phyloP scores from a whole-genome alignment of 2,797 vertebrate species.

The Cyprinodon diabolis region DNA sequence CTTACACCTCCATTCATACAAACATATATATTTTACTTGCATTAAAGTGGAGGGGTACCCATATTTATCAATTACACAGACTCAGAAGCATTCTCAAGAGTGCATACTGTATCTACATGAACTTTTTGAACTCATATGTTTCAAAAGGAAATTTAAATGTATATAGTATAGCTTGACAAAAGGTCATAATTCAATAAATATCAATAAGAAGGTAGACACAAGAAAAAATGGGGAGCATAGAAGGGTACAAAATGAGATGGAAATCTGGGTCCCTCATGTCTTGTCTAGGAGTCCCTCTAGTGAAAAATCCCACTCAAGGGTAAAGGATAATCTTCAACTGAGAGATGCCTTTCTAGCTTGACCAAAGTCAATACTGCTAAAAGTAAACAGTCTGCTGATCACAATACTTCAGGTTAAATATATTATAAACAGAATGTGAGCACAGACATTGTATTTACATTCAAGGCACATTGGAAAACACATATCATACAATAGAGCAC shows the following conservation, averaged over 20 bases:
- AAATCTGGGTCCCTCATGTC: slow-evolving; percentile 70
- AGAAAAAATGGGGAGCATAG: slow-evolving; percentile 26
- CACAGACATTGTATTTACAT: slow-evolving; percentile 13
- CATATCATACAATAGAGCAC: background rate
- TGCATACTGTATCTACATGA: background rate
- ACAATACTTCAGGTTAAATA: slow-evolving; percentile 63
- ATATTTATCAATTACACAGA: slow-evolving; percentile 53
- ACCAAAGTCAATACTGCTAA: slow-evolving; percentile 57
- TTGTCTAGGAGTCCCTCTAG: slow-evolving; percentile 67
- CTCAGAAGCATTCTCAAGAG: slow-evolving; percentile 38
- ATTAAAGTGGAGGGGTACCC: slow-evolving; percentile 61
- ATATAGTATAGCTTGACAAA: slow-evolving; percentile 12
- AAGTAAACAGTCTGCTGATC: slow-evolving; percentile 56
- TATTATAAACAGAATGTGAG: slow-evolving; percentile 42
- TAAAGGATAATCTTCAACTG: slow-evolving; percentile 74
- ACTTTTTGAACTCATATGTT: too few species aligned
- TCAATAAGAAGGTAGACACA: slow-evolving; percentile 30
- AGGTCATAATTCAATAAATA: slow-evolving; percentile 30
- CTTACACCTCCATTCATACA: slow-evolving; percentile 60
- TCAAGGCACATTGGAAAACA: slow-evolving; percentile 18
- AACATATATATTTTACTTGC: slow-evolving; percentile 54
- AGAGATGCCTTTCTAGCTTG: slow-evolving; percentile 61
- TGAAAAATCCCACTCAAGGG: slow-evolving; percentile 73
- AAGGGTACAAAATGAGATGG: slow-evolving; percentile 65
- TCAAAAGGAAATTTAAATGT: background rate